These are phyloP conservation scores for Dendrolimus punctatus DNA, from an alignment of 1,140 invertebrate species.

Conservation along the genomic window DNA sequence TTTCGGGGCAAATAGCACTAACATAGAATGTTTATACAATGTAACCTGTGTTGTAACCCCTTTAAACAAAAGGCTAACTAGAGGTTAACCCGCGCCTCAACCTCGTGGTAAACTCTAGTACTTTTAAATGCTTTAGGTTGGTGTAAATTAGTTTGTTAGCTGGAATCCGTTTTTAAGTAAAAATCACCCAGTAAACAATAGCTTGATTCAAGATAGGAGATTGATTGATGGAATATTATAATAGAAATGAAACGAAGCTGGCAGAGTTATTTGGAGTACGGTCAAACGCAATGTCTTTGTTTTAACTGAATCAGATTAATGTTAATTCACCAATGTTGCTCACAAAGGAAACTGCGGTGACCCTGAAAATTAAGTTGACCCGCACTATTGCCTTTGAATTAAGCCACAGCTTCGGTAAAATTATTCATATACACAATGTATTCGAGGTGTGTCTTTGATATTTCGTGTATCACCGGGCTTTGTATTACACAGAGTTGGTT, in stretches of 20 bases:
- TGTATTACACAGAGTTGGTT: too few species aligned
- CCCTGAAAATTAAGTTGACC: constrained; percentile 63
- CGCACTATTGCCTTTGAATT: constrained; percentile 62
- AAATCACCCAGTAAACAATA: too few species aligned
- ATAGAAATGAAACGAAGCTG: too few species aligned
- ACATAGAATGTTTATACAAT: background rate
- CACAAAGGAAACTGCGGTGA: constrained; percentile 60
- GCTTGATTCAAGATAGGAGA: too few species aligned
- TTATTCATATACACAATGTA: background rate
- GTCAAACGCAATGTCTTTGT: constrained; percentile 7
- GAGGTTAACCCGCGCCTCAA: too few species aligned
- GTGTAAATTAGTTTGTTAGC: background rate
- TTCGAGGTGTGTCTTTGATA: too few species aligned
- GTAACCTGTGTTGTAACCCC: background rate
- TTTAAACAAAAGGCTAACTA: background rate
- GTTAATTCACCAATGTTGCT: constrained; percentile 45
- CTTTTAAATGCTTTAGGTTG: background rate
- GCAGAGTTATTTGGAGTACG: too few species aligned
- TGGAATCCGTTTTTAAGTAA: too few species aligned
- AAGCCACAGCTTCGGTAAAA: constrained; percentile 27
- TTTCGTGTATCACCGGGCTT: too few species aligned
- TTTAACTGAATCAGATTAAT: constrained; percentile 41
- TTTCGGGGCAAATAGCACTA: too few species aligned
- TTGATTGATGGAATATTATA: too few species aligned
- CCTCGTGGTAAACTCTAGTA: background rate